phyloP scores from a whole-genome alignment of 53 echinoderm and acorn worm genomes.

The Antedon mediterranea region DNA sequence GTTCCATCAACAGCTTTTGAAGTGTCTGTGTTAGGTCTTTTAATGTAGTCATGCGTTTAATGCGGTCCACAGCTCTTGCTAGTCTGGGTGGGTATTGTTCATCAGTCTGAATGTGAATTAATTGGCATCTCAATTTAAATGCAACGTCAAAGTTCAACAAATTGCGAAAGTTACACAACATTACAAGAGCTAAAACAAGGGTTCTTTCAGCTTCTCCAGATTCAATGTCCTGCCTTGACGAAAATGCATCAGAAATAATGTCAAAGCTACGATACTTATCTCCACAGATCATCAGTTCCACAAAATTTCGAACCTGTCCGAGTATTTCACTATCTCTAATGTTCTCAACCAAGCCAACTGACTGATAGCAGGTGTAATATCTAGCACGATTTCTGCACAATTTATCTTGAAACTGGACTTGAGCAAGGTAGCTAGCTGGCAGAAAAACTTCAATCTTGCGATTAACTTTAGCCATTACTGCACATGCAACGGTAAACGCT shows the following conservation, averaged over 20 bases:
- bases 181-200: conserved; percentile 29
- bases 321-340: conserved; percentile 4
- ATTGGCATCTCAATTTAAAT: conserved; percentile 6
- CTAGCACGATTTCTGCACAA: conserved; percentile 3
- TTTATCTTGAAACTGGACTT: conserved; percentile 24
- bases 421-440: conserved; percentile 42
- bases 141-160: conserved; percentile 6
- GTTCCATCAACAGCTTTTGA: conserved; percentile 10
- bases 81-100: conserved; percentile 21
- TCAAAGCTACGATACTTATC: conserved; percentile 5
- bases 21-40: conserved; percentile 14
- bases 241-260: conserved; percentile 33
- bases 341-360: conserved; percentile 3
- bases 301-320: conserved; percentile 12
- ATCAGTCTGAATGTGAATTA: conserved; percentile 17
- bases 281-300: conserved; percentile 14
- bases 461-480: conserved; percentile 22
- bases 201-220: conserved; percentile 39
- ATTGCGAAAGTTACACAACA: conserved; percentile 31
- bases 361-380: conserved; percentile 13
- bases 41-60: conserved; percentile 11
- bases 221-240: conserved; percentile 6
- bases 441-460: conserved; percentile 4
- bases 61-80: conserved; percentile 9
- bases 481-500: conserved; percentile 15